A percentile compares a stretch with the other conserved stretches of the same genome.
These are phyloP conservation scores for Hypotaenidia philippensis DNA, from an alignment of 2,797 vertebrate species.

Conservation along the genomic window DNA sequence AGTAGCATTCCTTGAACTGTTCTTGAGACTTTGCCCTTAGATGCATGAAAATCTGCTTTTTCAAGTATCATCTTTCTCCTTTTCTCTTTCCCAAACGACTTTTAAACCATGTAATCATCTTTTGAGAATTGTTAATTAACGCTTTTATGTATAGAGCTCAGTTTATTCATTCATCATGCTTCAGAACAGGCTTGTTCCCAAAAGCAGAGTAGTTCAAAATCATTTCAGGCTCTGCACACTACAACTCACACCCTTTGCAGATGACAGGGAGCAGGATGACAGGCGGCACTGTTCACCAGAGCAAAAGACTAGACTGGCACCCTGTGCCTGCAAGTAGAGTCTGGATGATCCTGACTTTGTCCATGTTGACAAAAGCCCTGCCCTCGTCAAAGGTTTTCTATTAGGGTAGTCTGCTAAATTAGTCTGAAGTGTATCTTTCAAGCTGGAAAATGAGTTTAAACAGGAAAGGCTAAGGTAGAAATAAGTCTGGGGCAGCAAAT, in stretches of 20 bases:
- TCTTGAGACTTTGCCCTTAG: neutral
- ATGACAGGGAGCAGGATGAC: constrained; percentile 14
- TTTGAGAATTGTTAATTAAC: constrained; percentile 35
- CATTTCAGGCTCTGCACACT: neutral
- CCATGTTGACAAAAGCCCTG: constrained; percentile 63
- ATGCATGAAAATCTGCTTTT: neutral
- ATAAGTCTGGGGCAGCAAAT: constrained; percentile 54
- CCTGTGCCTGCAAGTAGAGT: constrained; percentile 34
- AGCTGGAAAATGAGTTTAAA: constrained; percentile 47
- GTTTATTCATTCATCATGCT: neutral
- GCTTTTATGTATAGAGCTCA: neutral
- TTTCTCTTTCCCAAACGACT: constrained; percentile 8
- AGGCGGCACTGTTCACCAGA: constrained; percentile 39
- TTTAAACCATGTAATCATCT: constrained; percentile 14
- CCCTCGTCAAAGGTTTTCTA: constrained; percentile 24
- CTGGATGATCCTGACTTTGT: constrained; percentile 30
- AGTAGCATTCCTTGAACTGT: neutral
- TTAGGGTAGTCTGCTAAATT: constrained; percentile 51
- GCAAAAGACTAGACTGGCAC: constrained; percentile 36
- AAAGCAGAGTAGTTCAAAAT: neutral
- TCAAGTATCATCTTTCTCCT: neutral
- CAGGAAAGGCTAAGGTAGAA: constrained; percentile 45
- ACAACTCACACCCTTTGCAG: neutral
- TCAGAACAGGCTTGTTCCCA: neutral
- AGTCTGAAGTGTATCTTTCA: constrained; percentile 63